Base-by-base conservation (phyloP, 2,113 vertebrate species). In the Verasper variegatus region DNA sequence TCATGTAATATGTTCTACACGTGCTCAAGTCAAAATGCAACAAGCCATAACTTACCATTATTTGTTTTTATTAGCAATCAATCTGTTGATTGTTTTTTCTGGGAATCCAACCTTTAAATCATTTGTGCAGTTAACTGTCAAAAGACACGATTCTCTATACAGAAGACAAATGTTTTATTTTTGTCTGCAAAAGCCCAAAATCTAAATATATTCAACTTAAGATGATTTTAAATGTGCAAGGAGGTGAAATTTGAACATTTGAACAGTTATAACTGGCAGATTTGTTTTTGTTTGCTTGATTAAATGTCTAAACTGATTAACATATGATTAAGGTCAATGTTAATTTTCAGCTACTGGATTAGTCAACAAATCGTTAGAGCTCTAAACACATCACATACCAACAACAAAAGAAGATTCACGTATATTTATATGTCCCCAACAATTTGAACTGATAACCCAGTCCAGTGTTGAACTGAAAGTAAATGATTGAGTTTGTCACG, bases 1-100 rank as follows among this genome's bases (percentile, higher is more conserved):
- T 67, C 21, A 57, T 61, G 24, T 58, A 52, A 56, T 31, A 21
- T 67, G 49, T 65, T 79, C 45, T 68, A 10, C n/a, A 17, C 9
- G 3, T 21, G n/a, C 61, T 49, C 12, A 63, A 23, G 52, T 40
- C 40, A 54, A 65, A 42, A 21, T 2, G 13, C 18, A 9, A 27
- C 49, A 13, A 42, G 37, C 20, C 24, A 9, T 31, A 42, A 4
- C 21, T 31, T 31, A 7, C 31, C 31, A 31, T 31, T 31, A 47
- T 40, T 23, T 9, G 31, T 52, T 35, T 31, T 27, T 7, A 18
- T 65, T 10, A 24, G 15, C 3, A 3, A 58, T 27, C 12, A 47
- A 61, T 72, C 37, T 51, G 9, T 51, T 68, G 13, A 68, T 72
- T 15, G 8, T 66, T 31, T 66, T 45, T 59, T 54, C 7, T 6